A percentile compares a stretch with the other conserved stretches of the same genome.
Evolutionary conservation across 2,888 invertebrate species (phyloP).

Genomic region (Dorcus hopei): DNA sequence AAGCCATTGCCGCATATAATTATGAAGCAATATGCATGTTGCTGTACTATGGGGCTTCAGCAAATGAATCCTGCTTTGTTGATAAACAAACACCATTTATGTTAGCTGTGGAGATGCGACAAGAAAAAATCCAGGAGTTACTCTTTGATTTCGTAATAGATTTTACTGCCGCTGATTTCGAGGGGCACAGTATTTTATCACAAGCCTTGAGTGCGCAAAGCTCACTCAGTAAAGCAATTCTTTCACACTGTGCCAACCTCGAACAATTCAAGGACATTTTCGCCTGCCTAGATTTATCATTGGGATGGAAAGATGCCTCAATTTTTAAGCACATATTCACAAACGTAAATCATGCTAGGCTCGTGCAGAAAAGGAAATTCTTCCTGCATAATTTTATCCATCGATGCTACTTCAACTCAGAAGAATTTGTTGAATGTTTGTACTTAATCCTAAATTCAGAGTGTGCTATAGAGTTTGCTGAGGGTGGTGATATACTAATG

Average conservation of each 20-base stretch:
- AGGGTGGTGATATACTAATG: too few relatives aligned
- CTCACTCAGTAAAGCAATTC: background rate
- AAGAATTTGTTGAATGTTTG: too few relatives aligned
- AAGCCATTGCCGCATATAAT: conserved; percentile 20
- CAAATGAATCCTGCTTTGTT: conserved; percentile 5
- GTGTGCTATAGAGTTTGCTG: too few relatives aligned
- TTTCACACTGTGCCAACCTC: background rate
- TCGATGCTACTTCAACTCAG: too few relatives aligned
- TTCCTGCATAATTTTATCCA: too few relatives aligned
- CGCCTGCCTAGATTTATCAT: too few relatives aligned
- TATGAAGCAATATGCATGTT: conserved; percentile 10
- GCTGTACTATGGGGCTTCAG: conserved; percentile 9
- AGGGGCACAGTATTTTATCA: background rate
- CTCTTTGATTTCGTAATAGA: background rate
- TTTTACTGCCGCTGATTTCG: background rate
- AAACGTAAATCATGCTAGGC: too few relatives aligned
- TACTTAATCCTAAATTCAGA: too few relatives aligned
- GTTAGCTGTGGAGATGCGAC: background rate
- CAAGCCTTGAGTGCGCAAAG: background rate
- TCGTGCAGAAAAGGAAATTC: too few relatives aligned
- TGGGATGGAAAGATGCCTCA: too few relatives aligned
- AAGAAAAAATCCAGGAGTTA: background rate
- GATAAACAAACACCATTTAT: conserved; percentile 5
- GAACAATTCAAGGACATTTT: background rate
- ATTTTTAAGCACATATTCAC: too few relatives aligned